These are phyloP conservation scores for Ascaphus truei DNA, from an alignment of 2,113 vertebrate species.

Conservation along the genomic window DNA sequence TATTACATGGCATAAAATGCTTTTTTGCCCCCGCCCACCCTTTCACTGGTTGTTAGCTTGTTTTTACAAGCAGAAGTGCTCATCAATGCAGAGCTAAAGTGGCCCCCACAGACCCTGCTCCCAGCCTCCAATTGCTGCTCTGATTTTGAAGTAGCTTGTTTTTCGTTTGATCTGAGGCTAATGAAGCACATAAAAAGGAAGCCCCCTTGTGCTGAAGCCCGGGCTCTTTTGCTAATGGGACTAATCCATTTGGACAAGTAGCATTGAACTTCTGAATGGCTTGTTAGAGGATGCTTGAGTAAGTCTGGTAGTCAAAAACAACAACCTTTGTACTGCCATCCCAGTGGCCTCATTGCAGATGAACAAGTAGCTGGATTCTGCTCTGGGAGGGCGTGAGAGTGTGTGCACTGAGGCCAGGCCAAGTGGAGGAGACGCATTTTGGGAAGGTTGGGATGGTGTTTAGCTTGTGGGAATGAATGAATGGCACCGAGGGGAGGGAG, in stretches of 20 bases:
- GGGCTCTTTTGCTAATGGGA: slow-evolving; percentile 51
- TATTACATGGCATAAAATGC: too few relatives aligned
- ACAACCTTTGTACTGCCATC: slow-evolving; percentile 52
- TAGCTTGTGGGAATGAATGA: not conserved
- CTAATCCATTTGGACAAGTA: slow-evolving; percentile 60
- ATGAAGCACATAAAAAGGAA: slow-evolving; percentile 44
- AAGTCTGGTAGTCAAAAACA: slow-evolving; percentile 52
- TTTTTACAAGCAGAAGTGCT: too few relatives aligned
- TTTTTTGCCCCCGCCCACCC: too few relatives aligned
- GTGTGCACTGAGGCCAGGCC: not conserved
- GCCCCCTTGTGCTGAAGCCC: slow-evolving; percentile 43
- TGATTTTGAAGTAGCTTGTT: slow-evolving; percentile 46
- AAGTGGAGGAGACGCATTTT: not conserved
- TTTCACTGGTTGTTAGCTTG: too few relatives aligned
- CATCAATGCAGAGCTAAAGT: too few relatives aligned
- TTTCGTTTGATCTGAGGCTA: slow-evolving; percentile 47
- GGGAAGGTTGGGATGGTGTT: not conserved
- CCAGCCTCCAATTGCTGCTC: slow-evolving; percentile 11
- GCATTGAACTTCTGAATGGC: slow-evolving; percentile 58
- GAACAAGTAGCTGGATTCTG: slow-evolving; percentile 41
- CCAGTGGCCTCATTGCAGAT: slow-evolving; percentile 42
- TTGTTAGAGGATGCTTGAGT: slow-evolving; percentile 60
- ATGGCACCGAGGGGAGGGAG: too few relatives aligned
- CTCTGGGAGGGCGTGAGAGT: not conserved
- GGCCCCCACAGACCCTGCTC: too few relatives aligned